phyloP scores from a whole-genome alignment of 2,113 vertebrate species.

The Pterocles orientalis region DNA sequence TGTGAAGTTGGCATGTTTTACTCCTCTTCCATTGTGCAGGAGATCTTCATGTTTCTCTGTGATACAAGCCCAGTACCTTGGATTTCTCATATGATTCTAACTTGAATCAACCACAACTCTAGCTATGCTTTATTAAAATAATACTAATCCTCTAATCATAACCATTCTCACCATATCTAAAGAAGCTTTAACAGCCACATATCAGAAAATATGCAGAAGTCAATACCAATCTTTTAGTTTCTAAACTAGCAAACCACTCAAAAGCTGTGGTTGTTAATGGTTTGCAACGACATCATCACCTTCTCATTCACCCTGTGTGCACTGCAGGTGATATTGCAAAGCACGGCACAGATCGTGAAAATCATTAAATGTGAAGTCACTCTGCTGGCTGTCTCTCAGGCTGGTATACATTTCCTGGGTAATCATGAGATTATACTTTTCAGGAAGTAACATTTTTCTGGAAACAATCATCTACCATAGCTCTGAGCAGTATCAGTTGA shows the following conservation, averaged over 20 bases:
- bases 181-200: neutral
- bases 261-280: neutral
- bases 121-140: neutral
- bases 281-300: neutral
- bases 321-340: neutral
- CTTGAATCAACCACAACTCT: neutral
- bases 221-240: neutral
- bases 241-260: neutral
- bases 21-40: neutral
- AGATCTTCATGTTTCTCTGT: neutral
- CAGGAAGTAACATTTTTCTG: neutral
- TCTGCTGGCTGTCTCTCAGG: neutral
- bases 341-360: neutral
- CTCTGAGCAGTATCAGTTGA: neutral
- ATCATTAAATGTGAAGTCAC: neutral
- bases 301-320: neutral
- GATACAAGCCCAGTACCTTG: neutral
- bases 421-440: neutral
- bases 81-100: neutral
- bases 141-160: neutral
- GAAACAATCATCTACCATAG: neutral
- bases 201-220: neutral
- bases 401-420: neutral
- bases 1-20: neutral
- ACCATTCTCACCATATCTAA: neutral